Conservation (phyloP, 2,797 vertebrate species). For the Chiloscyllium punctatum region DNA sequence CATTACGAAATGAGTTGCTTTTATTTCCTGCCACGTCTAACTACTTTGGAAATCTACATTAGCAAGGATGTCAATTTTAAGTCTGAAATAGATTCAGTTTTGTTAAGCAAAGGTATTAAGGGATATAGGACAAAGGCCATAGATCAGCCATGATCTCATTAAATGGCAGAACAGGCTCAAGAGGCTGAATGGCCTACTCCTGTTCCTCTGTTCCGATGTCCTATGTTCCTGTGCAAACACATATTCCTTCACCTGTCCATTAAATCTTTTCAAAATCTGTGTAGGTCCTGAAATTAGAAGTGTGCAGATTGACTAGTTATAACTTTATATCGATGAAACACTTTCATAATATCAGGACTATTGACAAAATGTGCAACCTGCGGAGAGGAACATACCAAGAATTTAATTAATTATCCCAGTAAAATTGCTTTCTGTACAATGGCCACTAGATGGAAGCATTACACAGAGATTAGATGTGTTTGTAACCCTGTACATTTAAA, state of each 20-base stretch:
- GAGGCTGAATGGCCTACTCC: no score
- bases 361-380: not conserved
- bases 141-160: no score
- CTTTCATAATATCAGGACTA: not conserved
- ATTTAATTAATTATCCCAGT: not conserved
- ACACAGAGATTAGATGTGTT: not conserved
- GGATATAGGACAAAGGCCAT: no score
- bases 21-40: not conserved
- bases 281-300: not conserved
- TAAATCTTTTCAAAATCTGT: not conserved
- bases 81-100: no score
- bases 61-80: not conserved
- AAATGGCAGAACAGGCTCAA: no score
- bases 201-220: no score
- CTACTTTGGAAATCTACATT: not conserved
- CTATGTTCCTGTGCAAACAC: no score
- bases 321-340: not conserved
- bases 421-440: not conserved
- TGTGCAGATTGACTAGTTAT: not conserved
- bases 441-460: slow-evolving; percentile 13
- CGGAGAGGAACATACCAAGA: not conserved
- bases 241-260: not conserved
- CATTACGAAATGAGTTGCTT: not conserved
- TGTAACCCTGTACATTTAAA: not conserved
- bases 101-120: no score